These are phyloP conservation scores for Netelia virgata DNA, from an alignment of 2,888 invertebrate genomes.

Conservation along the genomic window DNA sequence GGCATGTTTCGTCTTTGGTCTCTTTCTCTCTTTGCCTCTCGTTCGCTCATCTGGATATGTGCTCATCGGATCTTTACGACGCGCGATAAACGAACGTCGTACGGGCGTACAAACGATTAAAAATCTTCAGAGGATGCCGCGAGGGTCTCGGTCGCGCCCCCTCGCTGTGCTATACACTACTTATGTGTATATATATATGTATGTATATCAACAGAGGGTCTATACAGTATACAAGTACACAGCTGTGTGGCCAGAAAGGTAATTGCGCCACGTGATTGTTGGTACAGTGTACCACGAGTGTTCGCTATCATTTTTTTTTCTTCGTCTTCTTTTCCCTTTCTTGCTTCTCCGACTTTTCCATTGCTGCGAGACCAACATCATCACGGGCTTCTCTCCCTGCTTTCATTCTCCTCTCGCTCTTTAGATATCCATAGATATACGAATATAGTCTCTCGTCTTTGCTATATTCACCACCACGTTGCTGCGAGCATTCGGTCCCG, in stretches of 20 bases:
- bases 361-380: slow-evolving; percentile 53
- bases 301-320: slow-evolving; percentile 68
- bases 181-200: slow-evolving; percentile 15
- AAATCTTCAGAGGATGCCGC: slow-evolving; percentile 81
- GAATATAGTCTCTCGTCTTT: slow-evolving; percentile 49
- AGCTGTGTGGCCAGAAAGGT: slow-evolving; percentile 79
- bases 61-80: slow-evolving; percentile 65
- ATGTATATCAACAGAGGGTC: slow-evolving; percentile 8
- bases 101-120: slow-evolving; percentile 78
- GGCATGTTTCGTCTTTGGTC: slow-evolving; percentile 3
- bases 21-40: background rate
- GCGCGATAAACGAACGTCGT: slow-evolving; percentile 76
- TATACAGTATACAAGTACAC: slow-evolving; percentile 69
- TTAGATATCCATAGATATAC: background rate
- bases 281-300: slow-evolving; percentile 74
- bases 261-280: slow-evolving; percentile 84
- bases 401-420: slow-evolving; percentile 20
- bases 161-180: slow-evolving; percentile 32
- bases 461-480: slow-evolving; percentile 46
- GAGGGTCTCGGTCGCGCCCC: slow-evolving; percentile 55
- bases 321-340: slow-evolving; percentile 55
- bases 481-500: slow-evolving; percentile 61
- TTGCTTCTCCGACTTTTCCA: slow-evolving; percentile 52
- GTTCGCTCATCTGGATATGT: slow-evolving; percentile 41
- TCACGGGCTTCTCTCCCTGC: slow-evolving; percentile 33